Conservation (phyloP, 2,888 invertebrate species). For the Drosophila niveifrons region DNA sequence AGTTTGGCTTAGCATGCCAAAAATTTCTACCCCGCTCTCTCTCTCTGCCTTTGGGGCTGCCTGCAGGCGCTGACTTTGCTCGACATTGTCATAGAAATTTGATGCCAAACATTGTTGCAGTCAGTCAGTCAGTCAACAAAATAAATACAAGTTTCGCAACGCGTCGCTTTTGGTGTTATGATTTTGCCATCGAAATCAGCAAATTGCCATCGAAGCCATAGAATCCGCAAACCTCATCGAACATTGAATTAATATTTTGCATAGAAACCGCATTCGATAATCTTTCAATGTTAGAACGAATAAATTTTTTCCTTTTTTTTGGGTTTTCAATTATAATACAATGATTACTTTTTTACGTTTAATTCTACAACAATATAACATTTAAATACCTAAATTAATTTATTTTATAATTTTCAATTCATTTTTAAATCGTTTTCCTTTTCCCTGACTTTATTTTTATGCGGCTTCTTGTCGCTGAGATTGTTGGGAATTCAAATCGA, state of each 20-base stretch:
- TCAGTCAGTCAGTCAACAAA: slow-evolving; percentile 31
- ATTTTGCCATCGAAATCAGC: slow-evolving; percentile 13
- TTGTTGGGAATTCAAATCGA: slow-evolving; percentile 22
- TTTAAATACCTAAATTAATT: no score
- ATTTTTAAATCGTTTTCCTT: not conserved
- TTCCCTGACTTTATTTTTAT: slow-evolving; percentile 1
- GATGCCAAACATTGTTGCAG: slow-evolving; percentile 61
- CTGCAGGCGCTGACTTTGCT: slow-evolving; percentile 37
- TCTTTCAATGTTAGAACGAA: no score
- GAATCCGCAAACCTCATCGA: not conserved
- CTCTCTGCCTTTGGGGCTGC: not conserved
- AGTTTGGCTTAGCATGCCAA: slow-evolving; percentile 51
- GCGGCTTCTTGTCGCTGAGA: slow-evolving; percentile 11
- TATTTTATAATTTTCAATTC: not conserved
- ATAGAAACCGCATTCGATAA: no score
- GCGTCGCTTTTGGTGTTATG: slow-evolving; percentile 29
- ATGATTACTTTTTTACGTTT: no score
- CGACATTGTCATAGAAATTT: slow-evolving; percentile 59
- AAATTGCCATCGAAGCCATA: slow-evolving; percentile 1
- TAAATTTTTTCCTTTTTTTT: no score
- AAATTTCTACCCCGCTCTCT: not conserved
- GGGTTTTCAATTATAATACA: no score
- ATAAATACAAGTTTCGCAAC: slow-evolving; percentile 42
- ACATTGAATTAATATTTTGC: no score
- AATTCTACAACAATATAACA: no score